A percentile compares a stretch with the other conserved stretches of the same genome.
phyloP scores from a whole-genome alignment of 2,113 vertebrate genomes.

The Gavia stellata region DNA sequence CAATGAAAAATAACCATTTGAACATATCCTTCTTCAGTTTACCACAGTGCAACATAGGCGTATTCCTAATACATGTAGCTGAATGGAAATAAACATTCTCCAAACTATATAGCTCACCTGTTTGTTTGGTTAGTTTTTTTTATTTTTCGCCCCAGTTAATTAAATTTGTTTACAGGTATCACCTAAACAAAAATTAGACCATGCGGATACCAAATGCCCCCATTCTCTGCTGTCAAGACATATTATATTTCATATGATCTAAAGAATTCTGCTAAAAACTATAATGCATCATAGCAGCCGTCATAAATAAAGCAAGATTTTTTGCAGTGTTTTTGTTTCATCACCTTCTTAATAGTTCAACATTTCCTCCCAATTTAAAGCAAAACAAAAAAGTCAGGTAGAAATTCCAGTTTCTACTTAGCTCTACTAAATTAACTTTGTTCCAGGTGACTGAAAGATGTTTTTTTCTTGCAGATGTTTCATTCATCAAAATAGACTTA shows the following conservation, averaged over 20 bases:
- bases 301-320: background rate
- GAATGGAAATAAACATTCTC: background rate
- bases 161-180: background rate
- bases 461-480: background rate
- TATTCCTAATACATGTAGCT: background rate
- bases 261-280: background rate
- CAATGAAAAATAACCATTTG: background rate
- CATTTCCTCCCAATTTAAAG: background rate
- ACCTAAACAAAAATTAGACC: background rate
- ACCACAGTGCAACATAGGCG: background rate
- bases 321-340: background rate
- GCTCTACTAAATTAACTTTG: background rate
- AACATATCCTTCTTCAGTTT: background rate
- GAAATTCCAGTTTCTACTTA: background rate
- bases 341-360: background rate
- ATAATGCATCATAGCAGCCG: background rate
- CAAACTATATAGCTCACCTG: background rate
- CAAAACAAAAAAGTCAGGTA: background rate
- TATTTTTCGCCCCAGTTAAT: background rate
- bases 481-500: background rate
- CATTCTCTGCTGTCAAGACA: background rate
- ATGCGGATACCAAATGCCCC: background rate
- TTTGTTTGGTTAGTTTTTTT: background rate
- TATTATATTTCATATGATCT: background rate
- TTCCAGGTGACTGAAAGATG: background rate